Evolutionary conservation across 2,113 vertebrate genomes (phyloP), one percentile per base, ranked within the genome.

Genomic region (Melozone crissalis): DNA sequence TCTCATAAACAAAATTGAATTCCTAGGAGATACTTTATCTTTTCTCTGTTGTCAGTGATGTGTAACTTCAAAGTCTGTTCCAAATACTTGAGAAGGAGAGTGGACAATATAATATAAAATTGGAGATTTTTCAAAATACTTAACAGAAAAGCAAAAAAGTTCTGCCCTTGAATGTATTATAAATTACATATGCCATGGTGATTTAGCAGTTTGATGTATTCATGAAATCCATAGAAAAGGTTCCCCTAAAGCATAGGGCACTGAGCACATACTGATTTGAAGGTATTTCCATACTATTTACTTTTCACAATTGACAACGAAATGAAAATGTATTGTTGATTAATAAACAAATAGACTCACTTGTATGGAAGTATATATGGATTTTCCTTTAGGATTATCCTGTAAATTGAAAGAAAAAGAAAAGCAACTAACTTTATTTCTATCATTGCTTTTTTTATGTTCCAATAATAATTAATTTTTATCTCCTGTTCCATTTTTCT

Each of bases 281-380:
- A 89, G 35, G 5, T 8, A 18, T 63, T 74, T 84, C 7, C 15
- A 31, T 71, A 5, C 2, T 33, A 30, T 59, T 71, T 87, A 14
- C 20, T 78, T 74, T 72, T 89, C 47, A 74, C 4, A 67, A 21
- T 23, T 66, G 5, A 37, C 35, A 66, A 22, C 24, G 16, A 52
- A 80, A 47, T 10, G 8, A 67, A 47, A 12, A 55, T 3, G 2
- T 26, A 58, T 51, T 69, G 23, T 28, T 71, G 46, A 89, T 71
- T 33, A 67, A 77, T 7, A 88, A 77, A 80, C 9, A 90, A 68
- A 15, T 10, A 90, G 23, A 92, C 96, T 95, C 87, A 97, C 96
- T 71, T 80, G 61, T 93, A 33, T 61, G 35, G 26, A 87, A 52
- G 5, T 65, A 43, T 92, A 79, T 31, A 24, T 80, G 24, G 1